These are phyloP conservation scores for Ectemnius continuus DNA, from an alignment of 2,888 invertebrate species.

Conservation along the genomic window DNA sequence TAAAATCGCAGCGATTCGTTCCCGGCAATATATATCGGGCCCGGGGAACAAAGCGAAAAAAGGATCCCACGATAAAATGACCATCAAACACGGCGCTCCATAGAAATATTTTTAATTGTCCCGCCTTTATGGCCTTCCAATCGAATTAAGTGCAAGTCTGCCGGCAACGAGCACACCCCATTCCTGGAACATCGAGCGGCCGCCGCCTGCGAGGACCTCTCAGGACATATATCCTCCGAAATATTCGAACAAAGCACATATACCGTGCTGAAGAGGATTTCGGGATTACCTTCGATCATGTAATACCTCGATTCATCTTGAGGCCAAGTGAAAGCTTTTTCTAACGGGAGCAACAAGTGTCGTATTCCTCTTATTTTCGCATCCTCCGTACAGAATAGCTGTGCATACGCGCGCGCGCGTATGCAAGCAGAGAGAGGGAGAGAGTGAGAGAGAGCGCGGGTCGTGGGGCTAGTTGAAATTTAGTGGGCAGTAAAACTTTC, in stretches of 20 bases:
- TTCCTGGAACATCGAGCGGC: slow-evolving; percentile 20
- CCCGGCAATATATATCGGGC: slow-evolving; percentile 36
- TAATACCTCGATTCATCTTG: slow-evolving; percentile 24
- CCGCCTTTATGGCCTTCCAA: slow-evolving; percentile 16
- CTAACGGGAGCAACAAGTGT: slow-evolving; percentile 69
- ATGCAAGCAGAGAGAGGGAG: slow-evolving; percentile 39
- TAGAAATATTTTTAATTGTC: slow-evolving; percentile 58
- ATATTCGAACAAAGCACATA: slow-evolving; percentile 8
- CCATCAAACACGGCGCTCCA: slow-evolving; percentile 34
- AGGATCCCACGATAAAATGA: slow-evolving; percentile 41
- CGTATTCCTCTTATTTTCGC: slow-evolving; percentile 65
- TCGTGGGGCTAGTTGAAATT: slow-evolving; percentile 69
- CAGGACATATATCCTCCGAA: neutral
- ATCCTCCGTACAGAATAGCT: slow-evolving; percentile 36
- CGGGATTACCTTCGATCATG: slow-evolving; percentile 33
- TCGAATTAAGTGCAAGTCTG: slow-evolving; percentile 28
- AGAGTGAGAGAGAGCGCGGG: slow-evolving; percentile 18
- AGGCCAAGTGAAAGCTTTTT: slow-evolving; percentile 38
- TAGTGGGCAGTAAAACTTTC: slow-evolving; percentile 75
- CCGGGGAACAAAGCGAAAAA: slow-evolving; percentile 20
- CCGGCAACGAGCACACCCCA: neutral
- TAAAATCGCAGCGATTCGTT: slow-evolving; percentile 58
- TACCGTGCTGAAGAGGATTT: neutral
- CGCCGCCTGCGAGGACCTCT: neutral
- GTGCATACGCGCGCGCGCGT: slow-evolving; percentile 20